phyloP scores from a whole-genome alignment of 2,113 vertebrate species.

The Dolichallabes microphthalmus region DNA sequence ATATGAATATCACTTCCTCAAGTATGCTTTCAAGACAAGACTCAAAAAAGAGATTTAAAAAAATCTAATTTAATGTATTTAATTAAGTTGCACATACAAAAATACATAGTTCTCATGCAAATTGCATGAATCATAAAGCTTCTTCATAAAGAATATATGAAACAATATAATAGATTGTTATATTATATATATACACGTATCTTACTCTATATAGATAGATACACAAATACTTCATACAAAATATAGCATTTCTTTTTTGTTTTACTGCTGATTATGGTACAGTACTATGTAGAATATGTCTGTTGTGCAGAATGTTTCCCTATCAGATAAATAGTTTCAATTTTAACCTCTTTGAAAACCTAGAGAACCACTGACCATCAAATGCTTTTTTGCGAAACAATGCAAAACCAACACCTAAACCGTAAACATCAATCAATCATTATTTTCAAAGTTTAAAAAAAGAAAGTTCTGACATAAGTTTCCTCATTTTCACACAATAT shows the following conservation, averaged over 20 bases:
- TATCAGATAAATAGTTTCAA: background rate
- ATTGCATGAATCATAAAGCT: conserved; percentile 27
- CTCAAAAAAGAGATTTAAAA: background rate
- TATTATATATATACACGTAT: too few relatives aligned
- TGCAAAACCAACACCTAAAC: background rate
- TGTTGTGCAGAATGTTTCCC: background rate
- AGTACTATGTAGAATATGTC: too few relatives aligned
- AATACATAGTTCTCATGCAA: conserved; percentile 34
- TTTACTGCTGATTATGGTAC: too few relatives aligned
- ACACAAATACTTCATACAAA: background rate
- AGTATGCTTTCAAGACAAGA: background rate
- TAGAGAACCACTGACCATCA: background rate
- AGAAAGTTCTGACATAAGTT: background rate
- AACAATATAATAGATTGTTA: background rate
- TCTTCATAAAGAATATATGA: conserved; percentile 5
- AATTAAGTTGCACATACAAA: conserved; percentile 35
- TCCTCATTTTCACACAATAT: background rate
- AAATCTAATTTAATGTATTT: conserved; percentile 25
- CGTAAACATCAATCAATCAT: too few relatives aligned
- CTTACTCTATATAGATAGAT: background rate
- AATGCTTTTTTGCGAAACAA: background rate
- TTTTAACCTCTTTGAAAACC: background rate
- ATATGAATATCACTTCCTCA: background rate
- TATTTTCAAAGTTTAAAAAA: background rate
- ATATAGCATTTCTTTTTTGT: background rate